Evolutionary conservation across 2,113 vertebrate species (phyloP).

Genomic region (Collichthys lucidus): DNA sequence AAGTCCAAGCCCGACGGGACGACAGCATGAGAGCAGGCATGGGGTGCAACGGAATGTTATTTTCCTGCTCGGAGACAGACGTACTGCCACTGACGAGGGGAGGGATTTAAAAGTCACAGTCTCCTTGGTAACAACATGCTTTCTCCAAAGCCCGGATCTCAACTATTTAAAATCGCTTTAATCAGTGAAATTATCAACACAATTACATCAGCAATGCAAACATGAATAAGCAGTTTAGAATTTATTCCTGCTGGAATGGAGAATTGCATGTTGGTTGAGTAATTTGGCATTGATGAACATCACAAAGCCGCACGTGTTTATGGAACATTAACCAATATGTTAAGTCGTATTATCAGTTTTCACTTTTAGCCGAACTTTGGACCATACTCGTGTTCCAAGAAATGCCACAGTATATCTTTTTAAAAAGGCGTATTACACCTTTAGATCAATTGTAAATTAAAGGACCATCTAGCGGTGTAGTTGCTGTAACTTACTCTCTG

Average conservation of each 20-base stretch:
- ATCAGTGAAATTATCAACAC: conserved; percentile 78
- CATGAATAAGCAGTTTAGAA: conserved; percentile 60
- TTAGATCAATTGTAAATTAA: not conserved
- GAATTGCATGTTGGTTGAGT: conserved; percentile 36
- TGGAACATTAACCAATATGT: conserved; percentile 50
- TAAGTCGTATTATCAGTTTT: conserved; percentile 13
- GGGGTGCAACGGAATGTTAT: conserved; percentile 68
- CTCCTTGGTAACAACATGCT: conserved; percentile 81
- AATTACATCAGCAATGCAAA: conserved; percentile 79
- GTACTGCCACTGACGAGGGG: conserved; percentile 64
- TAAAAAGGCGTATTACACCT: not conserved
- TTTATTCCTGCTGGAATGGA: conserved; percentile 34
- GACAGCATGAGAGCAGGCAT: conserved; percentile 38
- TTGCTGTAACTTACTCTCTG: too few species aligned
- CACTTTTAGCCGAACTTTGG: conserved; percentile 8
- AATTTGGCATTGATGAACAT: conserved; percentile 48
- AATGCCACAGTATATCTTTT: not conserved
- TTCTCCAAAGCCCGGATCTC: conserved; percentile 66
- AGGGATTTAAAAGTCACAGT: conserved; percentile 70
- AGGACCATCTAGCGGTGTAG: too few species aligned
- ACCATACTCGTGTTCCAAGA: not conserved
- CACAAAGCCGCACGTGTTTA: conserved; percentile 39
- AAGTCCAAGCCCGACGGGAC: conserved; percentile 46
- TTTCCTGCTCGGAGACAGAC: conserved; percentile 69
- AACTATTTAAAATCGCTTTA: conserved; percentile 76